Evolutionary conservation across 2,797 vertebrate species (phyloP).

Genomic region (Semaprochilodus insignis): DNA sequence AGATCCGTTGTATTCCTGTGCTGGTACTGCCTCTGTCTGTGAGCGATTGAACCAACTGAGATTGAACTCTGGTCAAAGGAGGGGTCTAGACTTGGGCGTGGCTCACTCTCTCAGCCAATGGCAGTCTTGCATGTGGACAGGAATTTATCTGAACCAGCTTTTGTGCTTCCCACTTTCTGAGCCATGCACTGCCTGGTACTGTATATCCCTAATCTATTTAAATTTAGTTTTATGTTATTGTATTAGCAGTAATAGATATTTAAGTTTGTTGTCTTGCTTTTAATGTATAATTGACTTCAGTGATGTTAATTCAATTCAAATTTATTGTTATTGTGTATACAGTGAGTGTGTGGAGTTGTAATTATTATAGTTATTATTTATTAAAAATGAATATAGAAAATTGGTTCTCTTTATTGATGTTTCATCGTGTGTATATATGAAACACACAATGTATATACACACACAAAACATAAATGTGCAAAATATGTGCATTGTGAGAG

Average conservation of each 20-base stretch:
- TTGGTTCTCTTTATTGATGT: too few relatives aligned
- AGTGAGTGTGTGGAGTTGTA: too few relatives aligned
- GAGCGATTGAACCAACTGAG: constrained; percentile 67
- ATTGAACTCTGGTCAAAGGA: constrained; percentile 64
- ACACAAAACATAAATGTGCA: too few relatives aligned
- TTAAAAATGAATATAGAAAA: too few relatives aligned
- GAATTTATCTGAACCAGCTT: constrained; percentile 89
- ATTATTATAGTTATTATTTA: too few relatives aligned
- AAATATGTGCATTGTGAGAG: too few relatives aligned
- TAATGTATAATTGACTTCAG: background rate
- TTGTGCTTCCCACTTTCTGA: constrained; percentile 83
- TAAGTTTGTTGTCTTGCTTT: background rate
- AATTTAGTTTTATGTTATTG: background rate
- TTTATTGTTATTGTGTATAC: too few relatives aligned
- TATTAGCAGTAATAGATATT: background rate
- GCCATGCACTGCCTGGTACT: constrained; percentile 85
- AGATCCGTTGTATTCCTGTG: constrained; percentile 66
- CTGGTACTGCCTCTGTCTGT: constrained; percentile 60
- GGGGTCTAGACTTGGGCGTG: constrained; percentile 77
- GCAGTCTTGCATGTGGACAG: constrained; percentile 92
- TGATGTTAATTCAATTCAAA: too few relatives aligned
- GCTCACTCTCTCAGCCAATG: constrained; percentile 92
- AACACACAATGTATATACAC: too few relatives aligned
- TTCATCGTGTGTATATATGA: too few relatives aligned
- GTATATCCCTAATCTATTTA: background rate